These are phyloP conservation scores for Gastracanthus pulcherrimus DNA, from an alignment of 2,888 invertebrate genomes.

Conservation along the genomic window DNA sequence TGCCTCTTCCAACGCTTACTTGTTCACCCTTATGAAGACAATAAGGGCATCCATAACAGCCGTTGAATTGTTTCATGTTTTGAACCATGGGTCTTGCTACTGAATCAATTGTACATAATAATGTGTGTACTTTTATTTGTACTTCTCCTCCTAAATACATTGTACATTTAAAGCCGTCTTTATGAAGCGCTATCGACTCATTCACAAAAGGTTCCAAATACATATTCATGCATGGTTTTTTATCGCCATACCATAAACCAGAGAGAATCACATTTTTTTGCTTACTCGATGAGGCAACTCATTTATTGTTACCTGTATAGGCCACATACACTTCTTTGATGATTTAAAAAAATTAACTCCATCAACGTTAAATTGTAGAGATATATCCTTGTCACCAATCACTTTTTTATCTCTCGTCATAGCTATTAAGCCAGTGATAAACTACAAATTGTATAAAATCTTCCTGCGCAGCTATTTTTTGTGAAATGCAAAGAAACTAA, in stretches of 20 bases:
- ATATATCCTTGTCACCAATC: slow-evolving; percentile 49
- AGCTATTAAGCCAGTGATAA: no score
- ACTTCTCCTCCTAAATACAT: neutral
- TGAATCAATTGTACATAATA: neutral
- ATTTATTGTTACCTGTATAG: slow-evolving; percentile 55
- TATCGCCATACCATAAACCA: slow-evolving; percentile 45
- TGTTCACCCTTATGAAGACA: neutral
- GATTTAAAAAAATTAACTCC: neutral
- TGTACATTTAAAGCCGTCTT: slow-evolving; percentile 21
- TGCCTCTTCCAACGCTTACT: neutral
- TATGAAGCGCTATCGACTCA: slow-evolving; percentile 31
- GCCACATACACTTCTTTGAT: no score
- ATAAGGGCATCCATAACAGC: no score
- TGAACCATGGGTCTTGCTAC: neutral
- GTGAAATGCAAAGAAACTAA: no score
- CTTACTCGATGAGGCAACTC: no score
- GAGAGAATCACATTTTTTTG: slow-evolving; percentile 50
- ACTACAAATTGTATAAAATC: no score
- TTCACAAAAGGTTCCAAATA: slow-evolving; percentile 34
- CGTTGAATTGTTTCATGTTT: neutral
- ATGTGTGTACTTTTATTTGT: neutral
- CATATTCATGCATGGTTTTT: slow-evolving; percentile 27
- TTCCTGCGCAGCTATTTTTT: no score
- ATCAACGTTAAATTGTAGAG: neutral
- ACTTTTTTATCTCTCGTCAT: neutral